Percentiles rank a stretch among this genome's conserved stretches.
Evolutionary conservation across 2,888 invertebrate species (phyloP).

Genomic region (Drosophila mimetica): DNA sequence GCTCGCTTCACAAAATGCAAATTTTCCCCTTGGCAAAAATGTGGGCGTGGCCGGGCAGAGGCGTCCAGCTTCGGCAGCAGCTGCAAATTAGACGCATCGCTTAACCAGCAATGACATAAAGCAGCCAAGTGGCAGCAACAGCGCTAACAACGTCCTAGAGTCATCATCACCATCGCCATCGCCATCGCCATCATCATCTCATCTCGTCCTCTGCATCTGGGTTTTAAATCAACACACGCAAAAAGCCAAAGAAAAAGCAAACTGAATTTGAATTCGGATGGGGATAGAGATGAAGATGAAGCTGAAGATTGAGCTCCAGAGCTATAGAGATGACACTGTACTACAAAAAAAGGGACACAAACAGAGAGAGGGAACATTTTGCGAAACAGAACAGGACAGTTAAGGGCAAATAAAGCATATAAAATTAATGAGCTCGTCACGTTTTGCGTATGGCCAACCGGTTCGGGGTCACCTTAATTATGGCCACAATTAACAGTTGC

Average conservation of each 20-base stretch:
- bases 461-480: conserved; percentile 73
- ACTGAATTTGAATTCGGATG: conserved; percentile 11
- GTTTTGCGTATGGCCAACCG: conserved; percentile 41
- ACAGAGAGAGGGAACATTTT: conserved; percentile 1
- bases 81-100: conserved; percentile 80
- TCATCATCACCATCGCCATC: conserved; percentile 22
- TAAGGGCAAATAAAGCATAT: conserved; percentile 48
- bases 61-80: conserved; percentile 53
- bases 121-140: conserved; percentile 67
- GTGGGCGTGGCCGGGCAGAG: background rate
- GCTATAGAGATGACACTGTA: background rate
- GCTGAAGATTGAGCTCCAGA: background rate
- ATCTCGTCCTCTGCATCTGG: conserved; percentile 1
- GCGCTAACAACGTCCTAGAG: conserved; percentile 36
- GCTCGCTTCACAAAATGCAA: conserved; percentile 22
- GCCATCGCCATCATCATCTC: conserved; percentile 4
- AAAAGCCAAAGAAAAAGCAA: conserved; percentile 8
- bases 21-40: conserved; percentile 13
- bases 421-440: conserved; percentile 56
- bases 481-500: conserved; percentile 75
- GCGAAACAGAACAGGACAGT: conserved; percentile 3
- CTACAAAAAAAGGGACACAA: background rate
- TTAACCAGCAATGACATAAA: conserved; percentile 79
- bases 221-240: conserved; percentile 44
- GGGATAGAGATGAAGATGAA: background rate